Base-by-base conservation (phyloP, 2,888 invertebrate species). In the Plagodis dolabraria region DNA sequence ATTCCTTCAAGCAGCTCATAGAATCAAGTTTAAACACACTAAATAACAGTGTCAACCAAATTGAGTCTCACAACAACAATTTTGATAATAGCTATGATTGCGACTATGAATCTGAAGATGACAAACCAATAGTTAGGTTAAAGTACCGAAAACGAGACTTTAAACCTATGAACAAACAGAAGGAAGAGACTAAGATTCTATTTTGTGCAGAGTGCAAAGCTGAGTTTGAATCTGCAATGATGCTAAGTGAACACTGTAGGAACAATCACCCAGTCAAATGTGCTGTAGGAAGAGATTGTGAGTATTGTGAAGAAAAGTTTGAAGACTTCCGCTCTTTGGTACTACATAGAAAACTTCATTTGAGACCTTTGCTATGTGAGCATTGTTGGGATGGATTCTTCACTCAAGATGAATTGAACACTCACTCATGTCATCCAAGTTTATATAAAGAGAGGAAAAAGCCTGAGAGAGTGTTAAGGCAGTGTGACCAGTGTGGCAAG, bases 401-500 rank as follows among this genome's bases (percentile, higher is more conserved):
- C 55, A 82, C 65, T 63, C 63, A 71, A 44, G 73, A 77, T 9
- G 85, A 86, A 22, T 60, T 87, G 0, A 79, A 76, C 22, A 63
- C 71, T 0, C 93, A 93, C 60, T 72, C 76, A 0, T 93, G 93
- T 64, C 80, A 80, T 61, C 87, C 88, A 0, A 85, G 83, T 43
- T 48, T 74, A 38, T 72, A 74, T 58, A 85, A 82, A 60, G 80
- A 81, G 35, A 85, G 80, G 59, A 75, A 67, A 38, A 85, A 83
- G 60, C 69, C 83, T 7, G 84, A 87, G 5, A 82, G 69, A 68
- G 66, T 79, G 0, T 65, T 91, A 57, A 72, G 82, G 5, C 92
- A 92, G 55, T 93, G 93, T 71, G 92, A 93, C 63, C 90, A 92
- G 63, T 93, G 93, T 68, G 93, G 93, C 0, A 93, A 93, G 65